Base-by-base conservation (phyloP, 53 echinoderm and acorn worm species). In the Apostichopus leukothele region DNA sequence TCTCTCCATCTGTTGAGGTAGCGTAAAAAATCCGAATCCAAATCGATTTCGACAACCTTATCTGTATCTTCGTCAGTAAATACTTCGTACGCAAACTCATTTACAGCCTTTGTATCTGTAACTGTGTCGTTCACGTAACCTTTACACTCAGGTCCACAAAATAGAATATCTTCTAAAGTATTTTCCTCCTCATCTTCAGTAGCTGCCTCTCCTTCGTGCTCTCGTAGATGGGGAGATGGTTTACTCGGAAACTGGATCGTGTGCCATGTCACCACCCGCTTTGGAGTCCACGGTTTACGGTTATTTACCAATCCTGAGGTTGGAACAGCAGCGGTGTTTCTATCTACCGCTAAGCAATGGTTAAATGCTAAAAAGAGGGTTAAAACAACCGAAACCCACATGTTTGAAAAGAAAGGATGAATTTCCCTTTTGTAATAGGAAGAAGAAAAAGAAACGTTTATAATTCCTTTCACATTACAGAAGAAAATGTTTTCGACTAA, bases 1-100 rank as follows among this genome's bases (percentile, higher is more conserved):
- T 77, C 53, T 61, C 60, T 76, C 92, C 94, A 94, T 5, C 52
- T 63, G 51, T 94, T 94, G 1, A 96, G 61, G 75, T 96, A 96
- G 57, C 88, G 80, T 25, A 93, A 90, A 60, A 96, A 92, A 10
- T 86, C 23, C 11, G 92, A 87, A 22, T 93, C 80, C 51, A 92
- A 53, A 2, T 81, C 88, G n/a, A 92, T 79, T 22, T 86, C 88
- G 5, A 92, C 88, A 25, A 89, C 79, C 83, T 90, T 90, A 27
- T 88, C 84, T 18, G 79, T 78, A 22, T 89, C 94, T 27, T 94
- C 89, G 23, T 88, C 86, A 60, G 75, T 84, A 18, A 90, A 75
- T 13, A 74, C 75, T 54, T 87, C 53, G 21, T 87, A 87, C 9
- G 88, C 75, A 12, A 87, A 87, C 16, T 60, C 60, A 50, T 19